Base-by-base conservation (phyloP, 2,888 invertebrate species). In the Dolichopus griseipennis region DNA sequence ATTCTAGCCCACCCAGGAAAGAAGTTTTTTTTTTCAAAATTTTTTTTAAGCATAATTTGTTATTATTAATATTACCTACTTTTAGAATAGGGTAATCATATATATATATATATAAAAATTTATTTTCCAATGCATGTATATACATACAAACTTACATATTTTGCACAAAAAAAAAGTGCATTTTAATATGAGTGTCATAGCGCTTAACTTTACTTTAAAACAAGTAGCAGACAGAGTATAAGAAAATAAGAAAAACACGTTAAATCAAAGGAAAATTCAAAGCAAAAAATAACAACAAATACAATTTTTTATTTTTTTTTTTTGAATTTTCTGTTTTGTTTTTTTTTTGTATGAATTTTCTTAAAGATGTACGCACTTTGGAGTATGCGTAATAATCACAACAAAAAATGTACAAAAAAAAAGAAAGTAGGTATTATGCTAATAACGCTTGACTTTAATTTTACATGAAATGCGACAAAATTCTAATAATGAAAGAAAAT, bases 381-480 rank as follows among this genome's bases (percentile, higher is more conserved):
- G 52, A 52, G 52, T 52, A 52, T 52, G 52, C 52, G 52, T 52
- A 52, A 52, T 52, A 52, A 52, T 52, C 52, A 27, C 27, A 27
- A 27, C 27, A 27, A 27, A 27, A 27, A 27, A 27, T 4, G 5
- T 4, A 27, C 27, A 18, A 52, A 52, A 18, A 52, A 52, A 52
- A 52, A 12, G 18, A 52, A 52, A 52, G 52, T 52, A 18, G 52
- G 52, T 52, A 52, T 52, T 52, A 52, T 52, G 52, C 18, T 52
- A 52, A 52, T 52, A 52, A 52, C 52, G 52, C 52, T 52, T 52
- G 52, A 52, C n/a, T 52, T 52, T 52, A 52, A 52, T 52, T 52
- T 12, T 52, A 52, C n/a, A 52, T 52, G 52, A 52, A 52, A 52
- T 52, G 52, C 52, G 52, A 52, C 52, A 52, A 52, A 52, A 52